Conservation (phyloP, 2,797 vertebrate genomes). For the Picus viridis region DNA sequence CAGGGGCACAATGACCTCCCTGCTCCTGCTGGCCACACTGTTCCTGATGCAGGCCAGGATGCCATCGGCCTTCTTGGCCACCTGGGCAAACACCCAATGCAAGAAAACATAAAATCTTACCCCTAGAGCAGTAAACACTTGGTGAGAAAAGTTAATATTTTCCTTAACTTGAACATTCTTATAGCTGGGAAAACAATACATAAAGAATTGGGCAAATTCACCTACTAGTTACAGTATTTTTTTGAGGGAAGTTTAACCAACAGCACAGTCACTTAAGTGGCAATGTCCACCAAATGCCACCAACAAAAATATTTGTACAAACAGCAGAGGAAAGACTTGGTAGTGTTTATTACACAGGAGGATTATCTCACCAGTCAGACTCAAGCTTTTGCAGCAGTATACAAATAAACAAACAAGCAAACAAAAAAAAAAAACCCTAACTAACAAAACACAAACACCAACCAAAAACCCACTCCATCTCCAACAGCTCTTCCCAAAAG, state of each 20-base stretch:
- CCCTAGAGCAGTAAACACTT: conserved; percentile 22
- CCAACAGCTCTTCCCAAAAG: neutral
- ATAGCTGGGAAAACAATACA: conserved; percentile 37
- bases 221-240: neutral
- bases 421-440: no score
- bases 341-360: no score
- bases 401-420: neutral
- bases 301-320: neutral
- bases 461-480: neutral
- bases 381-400: no score
- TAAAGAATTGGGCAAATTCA: conserved; percentile 28
- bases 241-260: neutral
- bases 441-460: no score
- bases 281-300: neutral
- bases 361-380: no score
- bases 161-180: conserved; percentile 46
- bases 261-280: neutral
- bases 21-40: no score
- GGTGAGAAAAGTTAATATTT: conserved; percentile 45
- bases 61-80: no score
- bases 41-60: no score
- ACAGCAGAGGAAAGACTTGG: neutral
- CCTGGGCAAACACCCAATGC: neutral
- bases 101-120: conserved; percentile 31
- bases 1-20: no score